Evolutionary conservation across 1,140 invertebrate species (phyloP).

Genomic region (Drosophila ananassae): DNA sequence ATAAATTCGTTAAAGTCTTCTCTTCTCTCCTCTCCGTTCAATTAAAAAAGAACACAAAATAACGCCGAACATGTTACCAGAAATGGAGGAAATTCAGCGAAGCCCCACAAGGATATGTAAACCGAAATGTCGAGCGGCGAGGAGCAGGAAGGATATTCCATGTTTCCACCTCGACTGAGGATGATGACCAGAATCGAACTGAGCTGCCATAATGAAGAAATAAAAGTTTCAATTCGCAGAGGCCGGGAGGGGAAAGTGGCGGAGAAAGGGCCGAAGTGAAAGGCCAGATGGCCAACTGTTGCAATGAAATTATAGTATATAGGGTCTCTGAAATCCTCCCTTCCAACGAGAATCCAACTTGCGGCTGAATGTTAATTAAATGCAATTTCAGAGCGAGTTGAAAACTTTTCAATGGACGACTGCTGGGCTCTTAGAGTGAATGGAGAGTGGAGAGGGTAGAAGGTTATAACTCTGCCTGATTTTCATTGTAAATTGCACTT

Average conservation of each 20-base stretch:
- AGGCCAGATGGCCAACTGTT: slow-evolving; percentile 22
- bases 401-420: slow-evolving; percentile 10
- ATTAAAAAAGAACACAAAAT: slow-evolving; percentile 45
- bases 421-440: not conserved
- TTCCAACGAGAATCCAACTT: slow-evolving; percentile 8
- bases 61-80: slow-evolving; percentile 19
- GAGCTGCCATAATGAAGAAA: slow-evolving; percentile 28
- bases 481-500: slow-evolving; percentile 16
- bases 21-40: slow-evolving; percentile 36
- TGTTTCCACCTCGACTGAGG: not conserved
- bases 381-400: slow-evolving; percentile 12
- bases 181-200: slow-evolving; percentile 18
- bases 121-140: slow-evolving; percentile 39
- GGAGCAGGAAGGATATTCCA: slow-evolving; percentile 7
- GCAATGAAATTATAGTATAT: slow-evolving; percentile 14
- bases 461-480: not conserved
- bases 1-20: slow-evolving; percentile 56
- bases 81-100: slow-evolving; percentile 31
- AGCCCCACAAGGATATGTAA: slow-evolving; percentile 25
- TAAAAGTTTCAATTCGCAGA: slow-evolving; percentile 33
- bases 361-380: slow-evolving; percentile 38
- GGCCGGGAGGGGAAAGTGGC: not conserved
- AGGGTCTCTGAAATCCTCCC: not conserved
- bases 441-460: too few relatives aligned
- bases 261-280: not conserved